These are phyloP conservation scores for human (Homo sapiens) DNA, from an alignment of 2,113 vertebrate genomes.

Conservation along the genomic window GRCh38 chr2:149995001-149995500, in stretches of 20 bases:
- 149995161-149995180: background rate
- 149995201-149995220: background rate
- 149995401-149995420: background rate
- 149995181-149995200: background rate
- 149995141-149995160: background rate
- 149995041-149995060: background rate
- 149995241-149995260: background rate
- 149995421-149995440: background rate
- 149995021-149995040: background rate
- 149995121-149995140: background rate
- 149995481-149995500: background rate
- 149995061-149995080: background rate
- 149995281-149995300: background rate
- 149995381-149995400: background rate
- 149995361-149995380: background rate
- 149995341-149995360: background rate
- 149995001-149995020: background rate
- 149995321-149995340: constrained; percentile 11
- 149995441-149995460: background rate
- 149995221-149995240: background rate
- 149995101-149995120: background rate
- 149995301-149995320: background rate
- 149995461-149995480: background rate
- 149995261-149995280: constrained; percentile 4
- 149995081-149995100: background rate